Percentiles rank a stretch among this genome's conserved stretches.
Evolutionary conservation across 2,888 invertebrate genomes (phyloP).

Genomic region (Diarsia brunnea): DNA sequence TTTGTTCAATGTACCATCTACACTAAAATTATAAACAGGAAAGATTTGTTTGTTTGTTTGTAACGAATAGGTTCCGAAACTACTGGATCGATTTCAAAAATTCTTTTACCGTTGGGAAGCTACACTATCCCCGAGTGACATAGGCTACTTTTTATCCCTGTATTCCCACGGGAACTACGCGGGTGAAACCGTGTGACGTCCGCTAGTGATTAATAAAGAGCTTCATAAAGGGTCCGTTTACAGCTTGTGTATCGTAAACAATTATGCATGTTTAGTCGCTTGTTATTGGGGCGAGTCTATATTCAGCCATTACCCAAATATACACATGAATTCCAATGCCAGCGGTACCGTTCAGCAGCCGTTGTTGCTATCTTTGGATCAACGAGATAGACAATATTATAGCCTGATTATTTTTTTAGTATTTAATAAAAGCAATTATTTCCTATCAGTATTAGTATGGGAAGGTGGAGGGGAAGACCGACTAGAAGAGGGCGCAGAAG

Average conservation of each 20-base stretch:
- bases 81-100: too few species aligned
- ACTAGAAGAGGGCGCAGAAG: slow-evolving; percentile 82
- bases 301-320: not conserved
- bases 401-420: not conserved
- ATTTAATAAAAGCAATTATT: not conserved
- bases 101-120: too few species aligned
- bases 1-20: too few species aligned
- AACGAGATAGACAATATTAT: not conserved
- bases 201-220: too few species aligned
- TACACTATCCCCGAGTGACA: too few species aligned
- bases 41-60: too few species aligned
- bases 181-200: too few species aligned
- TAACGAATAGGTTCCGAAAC: too few species aligned
- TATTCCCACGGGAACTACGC: too few species aligned
- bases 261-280: not conserved
- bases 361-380: not conserved
- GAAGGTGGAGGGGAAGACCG: slow-evolving; percentile 85
- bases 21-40: too few species aligned
- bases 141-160: too few species aligned
- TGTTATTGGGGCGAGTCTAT: not conserved
- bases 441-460: slow-evolving; percentile 84
- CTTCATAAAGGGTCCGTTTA: not conserved
- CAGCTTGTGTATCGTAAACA: not conserved
- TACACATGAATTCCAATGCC: not conserved
- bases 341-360: not conserved